These are phyloP conservation scores for Hyles lineata DNA, from an alignment of 2,888 invertebrate genomes.

Conservation along the genomic window DNA sequence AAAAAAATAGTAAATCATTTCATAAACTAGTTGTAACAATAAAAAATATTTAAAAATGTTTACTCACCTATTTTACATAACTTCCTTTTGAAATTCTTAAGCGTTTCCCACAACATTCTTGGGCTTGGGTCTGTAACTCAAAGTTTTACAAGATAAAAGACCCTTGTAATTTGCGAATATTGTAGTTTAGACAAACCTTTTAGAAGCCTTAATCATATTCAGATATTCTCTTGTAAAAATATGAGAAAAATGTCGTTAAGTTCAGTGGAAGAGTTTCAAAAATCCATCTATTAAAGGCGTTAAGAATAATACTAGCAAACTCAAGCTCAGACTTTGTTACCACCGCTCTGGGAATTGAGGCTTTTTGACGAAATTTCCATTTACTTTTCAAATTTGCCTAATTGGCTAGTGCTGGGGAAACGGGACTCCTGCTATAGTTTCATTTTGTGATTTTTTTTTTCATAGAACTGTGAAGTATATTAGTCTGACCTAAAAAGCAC, in stretches of 20 bases:
- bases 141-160: slow-evolving; percentile 3
- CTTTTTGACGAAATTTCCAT: background rate
- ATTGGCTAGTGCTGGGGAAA: background rate
- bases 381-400: background rate
- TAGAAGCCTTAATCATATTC: background rate
- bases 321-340: slow-evolving; percentile 3
- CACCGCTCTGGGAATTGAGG: background rate
- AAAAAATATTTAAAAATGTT: no score
- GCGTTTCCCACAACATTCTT: background rate
- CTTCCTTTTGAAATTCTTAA: background rate
- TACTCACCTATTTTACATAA: no score
- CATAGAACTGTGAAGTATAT: no score
- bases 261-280: slow-evolving; percentile 1
- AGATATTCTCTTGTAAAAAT: background rate
- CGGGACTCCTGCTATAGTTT: no score
- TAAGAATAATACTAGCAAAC: background rate
- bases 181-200: background rate
- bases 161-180: background rate
- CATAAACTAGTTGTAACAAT: no score
- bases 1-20: no score
- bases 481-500: no score
- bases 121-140: background rate
- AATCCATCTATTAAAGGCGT: background rate
- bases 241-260: background rate
- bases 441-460: no score